Base-by-base conservation (phyloP, 2,113 vertebrate genomes). In the Epinephelus cyanopodus region DNA sequence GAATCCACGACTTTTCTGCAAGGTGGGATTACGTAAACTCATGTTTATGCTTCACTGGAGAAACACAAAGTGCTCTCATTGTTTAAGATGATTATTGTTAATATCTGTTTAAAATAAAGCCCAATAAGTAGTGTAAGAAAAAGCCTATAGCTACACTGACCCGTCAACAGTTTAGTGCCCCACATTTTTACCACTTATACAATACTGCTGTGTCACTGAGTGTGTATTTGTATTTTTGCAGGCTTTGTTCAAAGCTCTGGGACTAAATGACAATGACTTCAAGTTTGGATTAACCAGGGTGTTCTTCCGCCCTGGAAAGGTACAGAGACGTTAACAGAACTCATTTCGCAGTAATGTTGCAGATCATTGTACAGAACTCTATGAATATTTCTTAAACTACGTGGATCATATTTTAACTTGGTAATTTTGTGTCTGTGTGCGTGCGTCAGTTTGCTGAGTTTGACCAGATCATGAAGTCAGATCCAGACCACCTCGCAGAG, bases 401-500 rank as follows among this genome's bases (percentile, higher is more conserved):
- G 27, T 42, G 1, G 3, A 29, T 65, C 3, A 17, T 18, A 50
- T 6, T 3, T 53, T 37, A 6, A 25, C 29, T 33, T 75, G 12
- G 45, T 27, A 13, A 64, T 12, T 68, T 12, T 45, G 5, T 76
- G 54, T 66, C 6, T 72, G 5, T 76, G 33, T 69, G n/a, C 52
- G 11, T 56, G 42, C 27, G 2, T 72, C 93, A 99, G 98, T 99
- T 99, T 96, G 97, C 98, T 71, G 98, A 99, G 91, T 99, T 99
- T 82, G 98, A 99, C 94, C 98, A 99, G 94, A 99, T 99, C 89
- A 99, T 99, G 98, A 99, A 98, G 94, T 99, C 98, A 15, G 98
- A 99, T 88, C 98, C 98, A 0, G 98, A 98, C 72, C 97, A 99
- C 87, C 95, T 99, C 6, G 97, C 98, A 23, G 96, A 98, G 90